Evolutionary conservation across 2,797 vertebrate genomes (phyloP).

Genomic region (Neostethus bicornis): DNA sequence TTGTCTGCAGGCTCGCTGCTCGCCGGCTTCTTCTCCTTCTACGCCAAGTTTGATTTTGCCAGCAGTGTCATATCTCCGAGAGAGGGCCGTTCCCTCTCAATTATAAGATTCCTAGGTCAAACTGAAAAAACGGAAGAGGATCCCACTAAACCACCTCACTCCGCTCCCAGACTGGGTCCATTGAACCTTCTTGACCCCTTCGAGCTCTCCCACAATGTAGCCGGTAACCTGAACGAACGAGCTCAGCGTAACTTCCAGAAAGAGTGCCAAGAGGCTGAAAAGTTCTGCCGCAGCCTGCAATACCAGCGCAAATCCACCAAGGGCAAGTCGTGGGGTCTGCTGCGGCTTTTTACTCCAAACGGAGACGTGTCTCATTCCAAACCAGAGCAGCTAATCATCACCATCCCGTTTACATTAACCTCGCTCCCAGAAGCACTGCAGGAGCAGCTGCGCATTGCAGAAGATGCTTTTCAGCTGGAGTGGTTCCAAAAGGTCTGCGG

Average conservation of each 20-base stretch:
- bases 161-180: slow-evolving; percentile 74
- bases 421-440: slow-evolving; percentile 65
- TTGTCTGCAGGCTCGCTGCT: slow-evolving; percentile 80
- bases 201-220: slow-evolving; percentile 91
- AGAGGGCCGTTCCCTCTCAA: slow-evolving; percentile 75
- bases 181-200: slow-evolving; percentile 92
- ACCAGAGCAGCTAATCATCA: slow-evolving; percentile 57
- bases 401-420: slow-evolving; percentile 72
- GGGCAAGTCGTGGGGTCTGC: slow-evolving; percentile 88
- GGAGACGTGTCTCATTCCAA: slow-evolving; percentile 30
- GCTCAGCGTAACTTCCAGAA: slow-evolving; percentile 75
- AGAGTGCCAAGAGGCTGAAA: slow-evolving; percentile 84
- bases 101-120: slow-evolving; percentile 72
- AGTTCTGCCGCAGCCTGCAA: slow-evolving; percentile 89
- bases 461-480: slow-evolving; percentile 65
- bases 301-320: slow-evolving; percentile 84
- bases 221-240: slow-evolving; percentile 86
- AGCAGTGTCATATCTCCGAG: slow-evolving; percentile 80
- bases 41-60: slow-evolving; percentile 83
- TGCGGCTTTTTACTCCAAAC: slow-evolving; percentile 83
- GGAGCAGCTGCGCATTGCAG: slow-evolving; percentile 55
- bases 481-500: slow-evolving; percentile 78
- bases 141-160: slow-evolving; percentile 11
- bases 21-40: slow-evolving; percentile 86
- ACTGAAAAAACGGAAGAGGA: slow-evolving; percentile 31